Evolutionary conservation across 2,888 invertebrate species (phyloP), one percentile per base, ranked within the genome.

Genomic region (Lycocerus yunnanus): DNA sequence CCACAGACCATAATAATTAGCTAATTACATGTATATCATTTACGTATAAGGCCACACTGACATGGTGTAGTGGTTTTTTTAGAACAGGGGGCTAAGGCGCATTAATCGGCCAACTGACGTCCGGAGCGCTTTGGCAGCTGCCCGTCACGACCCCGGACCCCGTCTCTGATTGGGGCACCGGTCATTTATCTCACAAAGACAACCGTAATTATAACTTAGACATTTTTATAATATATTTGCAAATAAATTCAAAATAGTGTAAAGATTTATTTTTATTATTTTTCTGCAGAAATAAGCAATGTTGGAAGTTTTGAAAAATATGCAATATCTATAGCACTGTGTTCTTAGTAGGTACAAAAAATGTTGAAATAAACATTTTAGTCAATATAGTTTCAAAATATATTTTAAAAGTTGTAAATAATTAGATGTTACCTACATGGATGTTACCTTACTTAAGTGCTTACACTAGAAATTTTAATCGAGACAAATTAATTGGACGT

Each of bases 111-210:
- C 78, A 78, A 78, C 78, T 78, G 78, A 78, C 78, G 78, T 76
- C 73, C 76, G 68, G 76, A 71, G 77, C 77, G 77, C 74, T 77
- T 75, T 74, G 69, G 74, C 78, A 78, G 78, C 78, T 78, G 78
- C 77, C 78, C 76, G 74, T 77, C 74, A 78, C 69, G 61, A 66
- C 21, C 74, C 69, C 71, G 70, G 72, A 61, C 74, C 69, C 71
- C 72, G 74, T 60, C 77, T 68, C 71, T 77, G 76, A 76, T 78
- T 77, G 76, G 78, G 76, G 72, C 77, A 74, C 76, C 77, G 78
- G 78, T 82, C 82, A 80, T 83, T 82, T 82, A 82, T 83, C 82
- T 83, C 81, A 73, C 73, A 74, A 75, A 78, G 81, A 81, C 81
- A 81, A 79, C 79, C 78, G 78, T 82, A 83, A 83, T 82, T 82